A percentile compares a stretch with the other conserved stretches of the same genome.
Conservation (phyloP, 2,888 invertebrate species). For the Morinoia aosen region DNA sequence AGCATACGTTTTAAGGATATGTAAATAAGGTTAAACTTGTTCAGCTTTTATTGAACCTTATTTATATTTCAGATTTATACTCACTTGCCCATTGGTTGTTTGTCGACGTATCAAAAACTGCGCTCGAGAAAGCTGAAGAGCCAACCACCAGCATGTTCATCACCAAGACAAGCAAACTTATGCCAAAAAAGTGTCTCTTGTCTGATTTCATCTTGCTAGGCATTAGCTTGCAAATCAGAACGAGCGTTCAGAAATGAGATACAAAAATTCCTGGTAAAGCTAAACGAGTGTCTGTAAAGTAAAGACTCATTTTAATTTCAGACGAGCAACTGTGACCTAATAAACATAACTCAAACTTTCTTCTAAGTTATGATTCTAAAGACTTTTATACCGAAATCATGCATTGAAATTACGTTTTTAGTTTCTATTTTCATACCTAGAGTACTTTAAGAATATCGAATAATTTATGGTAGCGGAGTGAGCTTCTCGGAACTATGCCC, state of each 20-base stretch:
- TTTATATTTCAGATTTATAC: too few species aligned
- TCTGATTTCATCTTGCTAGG: not conserved
- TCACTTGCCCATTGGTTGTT: not conserved
- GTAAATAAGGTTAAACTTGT: not conserved
- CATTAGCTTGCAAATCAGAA: not conserved
- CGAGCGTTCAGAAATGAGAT: not conserved
- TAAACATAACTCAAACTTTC: not conserved
- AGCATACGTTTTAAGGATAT: not conserved
- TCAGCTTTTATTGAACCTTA: too few species aligned
- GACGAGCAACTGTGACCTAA: not conserved
- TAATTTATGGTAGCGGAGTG: too few species aligned
- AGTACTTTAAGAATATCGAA: too few species aligned
- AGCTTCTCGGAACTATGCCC: too few species aligned
- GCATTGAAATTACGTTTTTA: too few species aligned
- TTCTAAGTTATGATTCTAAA: not conserved
- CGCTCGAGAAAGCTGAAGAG: not conserved
- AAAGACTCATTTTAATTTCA: not conserved
- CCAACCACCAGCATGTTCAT: not conserved
- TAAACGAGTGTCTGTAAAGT: not conserved
- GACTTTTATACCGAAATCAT: too few species aligned
- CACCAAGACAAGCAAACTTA: not conserved
- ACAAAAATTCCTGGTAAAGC: too few species aligned
- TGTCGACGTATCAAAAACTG: not conserved
- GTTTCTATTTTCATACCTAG: too few species aligned
- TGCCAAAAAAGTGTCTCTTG: not conserved